Evolutionary conservation across 2,888 invertebrate species (phyloP), one percentile per base, ranked within the genome.

Genomic region (Tetragnatha montana): DNA sequence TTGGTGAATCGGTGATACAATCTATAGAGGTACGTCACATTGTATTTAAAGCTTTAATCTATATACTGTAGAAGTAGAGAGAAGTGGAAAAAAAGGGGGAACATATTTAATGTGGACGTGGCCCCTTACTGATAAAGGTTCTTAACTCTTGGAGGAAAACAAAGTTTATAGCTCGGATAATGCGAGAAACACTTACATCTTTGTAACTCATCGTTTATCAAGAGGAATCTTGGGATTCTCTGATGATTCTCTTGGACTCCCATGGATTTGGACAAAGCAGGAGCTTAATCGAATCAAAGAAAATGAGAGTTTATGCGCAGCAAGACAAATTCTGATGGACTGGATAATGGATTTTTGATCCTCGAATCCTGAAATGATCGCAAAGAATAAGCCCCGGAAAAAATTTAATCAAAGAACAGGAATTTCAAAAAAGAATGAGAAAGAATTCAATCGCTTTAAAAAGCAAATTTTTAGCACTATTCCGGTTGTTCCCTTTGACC

Each of bases 311-410:
- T 60, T 60, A 76, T 50, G 50, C n/a, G n/a, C 50, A 49, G n/a
- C 2, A 76, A 71, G 71, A 76, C 19, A 76, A 76, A 76, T 50
- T 50, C 76, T n/a, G n/a, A 50, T 76, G 76, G n/a, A 19, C 50
- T 14, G n/a, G 19, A 7, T 76, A 50, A 76, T 76, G 76, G 76
- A 76, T 76, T 50, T 76, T 76, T 76, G 76, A 76, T 76, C 76
- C 49, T 76, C 49, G 50, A 8, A n/a, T 19, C 50, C 47, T 47
- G 14, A 49, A 35, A 50, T 17, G 76, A 76, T 76, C 21, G 1
- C 22, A 71, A 75, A 75, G 47, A 75, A 75, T 47, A 50, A 50
- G 50, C n/a, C 14, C 14, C n/a, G 14, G n/a, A 7, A 76, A 35
- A 50, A 76, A 50, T 76, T 76, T 17, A 50, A 76, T 76, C 50